A percentile compares a stretch with the other conserved stretches of the same genome.
Evolutionary conservation across 2,888 invertebrate genomes (phyloP).

Genomic region (Apamea sordens): DNA sequence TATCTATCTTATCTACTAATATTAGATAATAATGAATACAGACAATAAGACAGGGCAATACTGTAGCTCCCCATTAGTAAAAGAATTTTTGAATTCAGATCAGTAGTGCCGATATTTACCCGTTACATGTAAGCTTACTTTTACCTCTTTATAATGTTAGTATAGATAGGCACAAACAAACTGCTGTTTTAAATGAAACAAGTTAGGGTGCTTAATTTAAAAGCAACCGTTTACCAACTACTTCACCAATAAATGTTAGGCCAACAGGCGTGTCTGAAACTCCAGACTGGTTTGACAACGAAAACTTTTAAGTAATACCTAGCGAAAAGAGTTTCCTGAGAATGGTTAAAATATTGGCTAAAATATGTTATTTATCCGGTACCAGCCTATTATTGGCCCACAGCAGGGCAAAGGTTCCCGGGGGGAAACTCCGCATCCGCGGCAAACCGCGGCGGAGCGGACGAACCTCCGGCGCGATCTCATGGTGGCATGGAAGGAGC

Average conservation of each 20-base stretch:
- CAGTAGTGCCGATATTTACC: no score
- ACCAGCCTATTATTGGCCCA: no score
- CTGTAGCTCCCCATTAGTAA: no score
- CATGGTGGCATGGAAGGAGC: no score
- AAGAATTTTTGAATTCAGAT: background rate
- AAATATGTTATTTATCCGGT: background rate
- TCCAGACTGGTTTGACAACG: constrained; percentile 19
- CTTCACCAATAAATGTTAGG: constrained; percentile 13
- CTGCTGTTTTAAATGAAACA: background rate
- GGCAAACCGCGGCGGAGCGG: no score
- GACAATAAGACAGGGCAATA: no score
- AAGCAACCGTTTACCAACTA: background rate
- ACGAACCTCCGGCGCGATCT: no score
- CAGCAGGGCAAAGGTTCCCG: no score
- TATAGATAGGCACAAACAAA: background rate
- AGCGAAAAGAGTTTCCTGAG: constrained; percentile 10
- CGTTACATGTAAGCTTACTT: background rate
- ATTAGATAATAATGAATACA: no score
- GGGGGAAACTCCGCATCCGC: no score
- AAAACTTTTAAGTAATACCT: constrained; percentile 32
- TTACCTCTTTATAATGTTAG: background rate
- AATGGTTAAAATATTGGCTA: background rate
- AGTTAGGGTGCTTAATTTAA: background rate
- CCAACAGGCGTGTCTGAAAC: constrained; percentile 6
- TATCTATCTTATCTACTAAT: no score